Conservation (phyloP, 2,797 vertebrate genomes). For the Tarsius wallacei region DNA sequence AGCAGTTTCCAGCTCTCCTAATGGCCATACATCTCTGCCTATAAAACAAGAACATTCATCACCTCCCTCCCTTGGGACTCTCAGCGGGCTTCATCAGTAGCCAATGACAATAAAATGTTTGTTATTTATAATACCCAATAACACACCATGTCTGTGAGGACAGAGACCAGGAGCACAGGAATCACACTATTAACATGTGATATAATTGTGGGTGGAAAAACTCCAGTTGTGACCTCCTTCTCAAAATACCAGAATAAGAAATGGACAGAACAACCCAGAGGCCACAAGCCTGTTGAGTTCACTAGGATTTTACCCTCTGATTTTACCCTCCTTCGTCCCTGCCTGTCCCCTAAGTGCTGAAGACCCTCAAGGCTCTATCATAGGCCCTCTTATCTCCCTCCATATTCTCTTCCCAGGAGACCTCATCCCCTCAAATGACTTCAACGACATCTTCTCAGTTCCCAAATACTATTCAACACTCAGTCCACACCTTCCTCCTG, state of each 20-base stretch:
- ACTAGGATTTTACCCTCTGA: not conserved
- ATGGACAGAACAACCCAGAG: not conserved
- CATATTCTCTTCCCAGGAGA: not conserved
- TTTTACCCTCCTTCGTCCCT: not conserved
- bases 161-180: not conserved
- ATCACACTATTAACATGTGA: not conserved
- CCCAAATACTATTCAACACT: not conserved
- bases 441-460: not conserved
- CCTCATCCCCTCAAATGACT: not conserved
- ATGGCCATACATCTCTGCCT: constrained; percentile 35
- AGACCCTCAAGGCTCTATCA: not conserved
- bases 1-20: not conserved
- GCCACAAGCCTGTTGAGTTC: not conserved
- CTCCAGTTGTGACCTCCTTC: constrained; percentile 7
- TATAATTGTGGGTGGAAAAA: not conserved
- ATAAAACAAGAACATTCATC: constrained; percentile 34
- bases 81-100: not conserved
- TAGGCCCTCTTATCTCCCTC: not conserved
- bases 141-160: not conserved
- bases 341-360: not conserved
- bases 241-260: constrained; percentile 3
- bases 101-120: constrained; percentile 45
- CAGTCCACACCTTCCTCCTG: not conserved
- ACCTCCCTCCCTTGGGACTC: not conserved
- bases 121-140: constrained; percentile 64